phyloP scores from a whole-genome alignment of 2,113 vertebrate genomes.

The Pao palembangensis region DNA sequence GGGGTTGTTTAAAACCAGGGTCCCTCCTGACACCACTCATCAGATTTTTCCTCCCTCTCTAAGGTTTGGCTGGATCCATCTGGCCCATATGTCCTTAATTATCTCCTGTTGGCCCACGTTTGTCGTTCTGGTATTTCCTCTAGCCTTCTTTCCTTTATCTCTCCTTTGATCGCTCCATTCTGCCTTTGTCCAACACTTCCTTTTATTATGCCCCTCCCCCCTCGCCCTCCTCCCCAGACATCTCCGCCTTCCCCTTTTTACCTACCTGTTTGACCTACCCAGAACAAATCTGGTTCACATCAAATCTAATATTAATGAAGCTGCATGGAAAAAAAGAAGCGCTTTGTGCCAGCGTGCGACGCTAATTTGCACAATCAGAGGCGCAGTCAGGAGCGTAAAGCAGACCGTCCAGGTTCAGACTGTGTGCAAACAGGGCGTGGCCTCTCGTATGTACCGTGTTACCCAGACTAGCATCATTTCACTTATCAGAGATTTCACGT shows the following conservation, averaged over 20 bases:
- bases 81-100: constrained; percentile 78
- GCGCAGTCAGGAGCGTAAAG: constrained; percentile 25
- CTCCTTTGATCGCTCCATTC: neutral
- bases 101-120: constrained; percentile 71
- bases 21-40: constrained; percentile 43
- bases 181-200: constrained; percentile 25
- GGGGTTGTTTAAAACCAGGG: constrained; percentile 45
- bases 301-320: neutral
- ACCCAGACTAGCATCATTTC: neutral
- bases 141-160: constrained; percentile 27
- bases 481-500: neutral
- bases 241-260: too few species aligned
- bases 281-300: neutral
- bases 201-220: constrained; percentile 32
- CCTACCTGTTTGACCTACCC: neutral
- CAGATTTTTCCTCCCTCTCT: constrained; percentile 36
- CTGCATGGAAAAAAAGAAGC: neutral
- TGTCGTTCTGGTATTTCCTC: constrained; percentile 80
- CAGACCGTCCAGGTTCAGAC: neutral
- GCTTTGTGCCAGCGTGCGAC: neutral
- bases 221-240: neutral
- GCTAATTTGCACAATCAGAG: constrained; percentile 28
- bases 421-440: constrained; percentile 38
- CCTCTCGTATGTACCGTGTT: neutral
- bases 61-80: constrained; percentile 39